Conservation (phyloP, 2,888 invertebrate genomes). For the Galeruca laticollis region DNA sequence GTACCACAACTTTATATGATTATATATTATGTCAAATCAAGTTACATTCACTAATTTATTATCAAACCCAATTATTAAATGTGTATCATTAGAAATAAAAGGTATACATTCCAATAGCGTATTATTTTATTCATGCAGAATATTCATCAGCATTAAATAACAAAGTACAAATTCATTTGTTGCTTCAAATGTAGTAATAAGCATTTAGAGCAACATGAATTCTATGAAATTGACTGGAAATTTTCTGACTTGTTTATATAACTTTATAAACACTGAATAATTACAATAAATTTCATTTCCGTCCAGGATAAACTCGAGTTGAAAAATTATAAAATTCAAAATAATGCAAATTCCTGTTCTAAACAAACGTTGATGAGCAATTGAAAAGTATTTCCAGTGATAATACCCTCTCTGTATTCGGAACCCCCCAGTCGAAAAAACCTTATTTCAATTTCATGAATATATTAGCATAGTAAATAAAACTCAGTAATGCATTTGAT, state of each 20-base stretch:
- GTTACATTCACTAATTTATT: too few relatives aligned
- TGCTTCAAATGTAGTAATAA: too few relatives aligned
- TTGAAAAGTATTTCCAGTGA: slow-evolving; percentile 35
- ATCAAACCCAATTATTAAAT: too few relatives aligned
- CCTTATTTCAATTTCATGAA: slow-evolving; percentile 65
- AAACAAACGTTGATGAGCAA: slow-evolving; percentile 33
- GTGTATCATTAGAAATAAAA: too few relatives aligned
- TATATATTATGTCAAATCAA: too few relatives aligned
- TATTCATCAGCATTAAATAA: too few relatives aligned
- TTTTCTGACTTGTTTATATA: neutral
- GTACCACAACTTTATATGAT: too few relatives aligned
- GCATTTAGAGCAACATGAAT: too few relatives aligned
- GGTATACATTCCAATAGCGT: too few relatives aligned
- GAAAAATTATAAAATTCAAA: slow-evolving; percentile 18
- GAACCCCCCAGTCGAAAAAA: slow-evolving; percentile 49
- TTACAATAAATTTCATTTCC: neutral
- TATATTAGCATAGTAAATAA: slow-evolving; percentile 65
- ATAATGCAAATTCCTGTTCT: slow-evolving; percentile 21
- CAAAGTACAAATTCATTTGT: too few relatives aligned
- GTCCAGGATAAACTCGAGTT: neutral
- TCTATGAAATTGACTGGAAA: neutral
- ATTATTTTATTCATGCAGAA: too few relatives aligned
- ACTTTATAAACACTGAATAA: neutral
- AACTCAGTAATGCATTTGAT: slow-evolving; percentile 63
- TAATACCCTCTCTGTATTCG: slow-evolving; percentile 30